Base-by-base conservation (phyloP, 64 coral and sea anemone genomes). In the Stylophora pistillata region DNA sequence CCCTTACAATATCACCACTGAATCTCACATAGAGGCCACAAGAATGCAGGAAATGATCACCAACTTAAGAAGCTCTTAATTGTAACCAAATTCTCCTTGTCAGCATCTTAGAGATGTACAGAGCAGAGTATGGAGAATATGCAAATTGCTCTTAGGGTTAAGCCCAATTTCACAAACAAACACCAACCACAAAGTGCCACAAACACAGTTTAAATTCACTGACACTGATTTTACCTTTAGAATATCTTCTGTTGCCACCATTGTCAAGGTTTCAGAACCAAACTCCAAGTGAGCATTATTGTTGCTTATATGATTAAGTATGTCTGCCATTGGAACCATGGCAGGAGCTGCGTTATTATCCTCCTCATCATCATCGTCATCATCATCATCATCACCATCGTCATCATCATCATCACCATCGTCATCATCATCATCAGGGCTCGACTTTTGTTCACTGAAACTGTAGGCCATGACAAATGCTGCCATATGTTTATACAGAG, bases 291-390 rank as follows among this genome's bases (percentile, higher is more conserved):
- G 93, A 61, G 97, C 97, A 78, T 99, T 99, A 78, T 99, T 93
- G 17, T 91, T 85, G 66, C 93, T 99, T 74, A 85, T 82, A 66
- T 99, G 97, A 78, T 99, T 99, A 12, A 99, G 74, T 30, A 95
- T 99, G 84, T 99, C 97, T n/a, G 97, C 97, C 97, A 99, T 95
- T 13, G 97, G 97, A 1, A 99, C 97, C 97, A 99, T 99, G 28
- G 81, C 88, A 84, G 93, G 93, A 5, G 47, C 87, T 58, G 61
- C 30, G 16, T 79, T 18, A 55, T 52, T 81, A 25, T 72, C 47
- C 47, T 15, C 62, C 58, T 28, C 62, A 6, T 85, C 30, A 63
- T 66, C 79, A 2, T 69, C 53, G 21, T 15, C 86, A 74, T 70
- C 65, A 13, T 89, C 55, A 55, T 74, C 86, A 21, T 13, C 12